Base-by-base conservation (phyloP, 1,140 invertebrate species). In the Panulirus ornatus region DNA sequence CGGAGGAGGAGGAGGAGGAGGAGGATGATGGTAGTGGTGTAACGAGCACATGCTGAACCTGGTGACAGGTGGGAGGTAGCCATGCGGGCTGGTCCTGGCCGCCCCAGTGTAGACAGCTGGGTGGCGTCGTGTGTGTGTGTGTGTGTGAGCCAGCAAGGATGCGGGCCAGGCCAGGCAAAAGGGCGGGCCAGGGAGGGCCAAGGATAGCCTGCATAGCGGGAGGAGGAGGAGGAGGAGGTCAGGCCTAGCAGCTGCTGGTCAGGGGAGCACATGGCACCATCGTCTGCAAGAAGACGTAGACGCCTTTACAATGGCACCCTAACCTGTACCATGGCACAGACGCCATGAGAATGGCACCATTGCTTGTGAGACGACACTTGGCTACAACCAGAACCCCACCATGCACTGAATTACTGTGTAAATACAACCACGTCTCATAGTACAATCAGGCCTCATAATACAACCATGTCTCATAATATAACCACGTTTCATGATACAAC, bases 11-110 rank as follows among this genome's bases (percentile, higher is more conserved):
- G 8, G 11, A 78, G 22, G 19, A 54, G 58, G 58, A 27, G 58
- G 58, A 22, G 9, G 44, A 14, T 30, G 42, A n/a, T 2, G 16
- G 40, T 2, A 27, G 40, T 2, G 75, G 30, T 19, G 70, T 30
- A 36, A 34, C 19, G 70, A n/a, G 70, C 70, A 71, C 27, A 34
- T 47, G 75, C 40, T 78, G 42, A 78, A 34, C 44, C 76, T 54
- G 44, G 78, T 81, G 78, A 81, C 78, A 81, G 78, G 14, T 81
- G 78, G 78, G 47, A 14, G 78, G 78, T 47, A 81, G 78, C 27
- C 78, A 81, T 81, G 78, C 78, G 78, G 78, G 78, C 78, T 54
- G n/a, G 44, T 30, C 44, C 78, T 81, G 27, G 78, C n/a, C 44
- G 78, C 11, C 44, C 78, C n/a, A n/a, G 30, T 40, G 22, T 47